Base-by-base conservation (phyloP, 2,888 invertebrate genomes). In the Parnassius apollo region DNA sequence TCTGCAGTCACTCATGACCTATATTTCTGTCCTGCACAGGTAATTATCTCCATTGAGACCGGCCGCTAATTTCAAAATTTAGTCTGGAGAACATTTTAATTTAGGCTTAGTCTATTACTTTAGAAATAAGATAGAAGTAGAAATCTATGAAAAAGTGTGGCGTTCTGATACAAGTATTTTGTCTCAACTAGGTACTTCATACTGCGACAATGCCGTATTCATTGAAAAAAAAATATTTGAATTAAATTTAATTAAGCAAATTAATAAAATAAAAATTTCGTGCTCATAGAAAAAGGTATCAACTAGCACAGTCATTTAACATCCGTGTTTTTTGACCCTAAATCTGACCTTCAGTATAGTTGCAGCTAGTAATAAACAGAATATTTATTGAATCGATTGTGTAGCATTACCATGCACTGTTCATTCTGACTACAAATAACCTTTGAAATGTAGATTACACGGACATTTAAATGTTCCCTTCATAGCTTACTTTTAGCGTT, bases 331-430 rank as follows among this genome's bases (percentile, higher is more conserved):
- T 63, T 59, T 45, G 42, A 42, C n/a, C 22, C n/a, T 25, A 48
- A 12, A 46, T 2, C 42, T 53, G 49, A 59, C 64, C 64, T 64
- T 59, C 51, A 53, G 59, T 42, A 44, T 50, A 18, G 55, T 49
- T 9, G 53, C 52, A 44, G 44, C 54, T 55, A 54, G 25, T 45
- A 51, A 55, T 51, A 59, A 42, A 51, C 42, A 56, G 52, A 49
- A 22, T 49, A 11, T 63, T 50, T 42, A 59, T 77, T 68, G 65
- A 65, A 65, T 67, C 60, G 67, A 66, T 66, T 71, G 66, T 68
- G 61, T 56, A 65, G 60, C 59, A 64, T 54, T 56, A 59, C 52
- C 65, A 62, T 60, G 53, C 65, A 62, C 64, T 54, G 51, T 63
- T 50, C 58, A 18, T 18, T 59, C 53, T 59, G 67, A 70, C 66